phyloP scores from a whole-genome alignment of 1,140 invertebrate species.

The Tribolium madens region DNA sequence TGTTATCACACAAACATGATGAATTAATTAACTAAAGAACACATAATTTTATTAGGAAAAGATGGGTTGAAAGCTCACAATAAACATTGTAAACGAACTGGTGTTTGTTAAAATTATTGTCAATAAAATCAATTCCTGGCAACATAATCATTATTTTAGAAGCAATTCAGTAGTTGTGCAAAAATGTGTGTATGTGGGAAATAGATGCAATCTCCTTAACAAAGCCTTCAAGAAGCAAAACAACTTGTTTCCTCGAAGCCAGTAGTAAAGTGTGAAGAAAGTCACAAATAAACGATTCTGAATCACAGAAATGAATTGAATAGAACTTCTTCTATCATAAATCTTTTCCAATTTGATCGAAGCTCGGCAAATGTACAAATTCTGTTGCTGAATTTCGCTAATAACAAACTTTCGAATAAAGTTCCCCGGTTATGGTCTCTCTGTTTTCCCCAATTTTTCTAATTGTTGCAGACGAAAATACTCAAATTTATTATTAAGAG shows the following conservation, averaged over 20 bases:
- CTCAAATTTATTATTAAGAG: background rate
- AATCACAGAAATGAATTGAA: slow-evolving; percentile 33
- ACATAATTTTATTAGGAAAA: background rate
- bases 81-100: no score
- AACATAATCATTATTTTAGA: no score
- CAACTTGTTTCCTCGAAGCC: background rate
- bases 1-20: background rate
- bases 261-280: slow-evolving; percentile 34
- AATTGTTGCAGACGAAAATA: slow-evolving; percentile 8
- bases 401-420: slow-evolving; percentile 28
- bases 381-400: slow-evolving; percentile 30
- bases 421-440: slow-evolving; percentile 1
- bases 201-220: background rate
- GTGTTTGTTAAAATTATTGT: no score
- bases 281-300: slow-evolving; percentile 31
- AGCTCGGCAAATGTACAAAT: slow-evolving; percentile 22
- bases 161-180: no score
- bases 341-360: slow-evolving; percentile 34
- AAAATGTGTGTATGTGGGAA: no score
- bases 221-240: background rate
- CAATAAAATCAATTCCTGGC: no score
- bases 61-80: background rate
- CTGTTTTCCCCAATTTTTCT: slow-evolving; percentile 9
- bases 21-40: background rate
- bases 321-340: slow-evolving; percentile 18